These are phyloP conservation scores for Coryphaenoides rupestris DNA, from an alignment of 2,113 vertebrate genomes.

Conservation along the genomic window DNA sequence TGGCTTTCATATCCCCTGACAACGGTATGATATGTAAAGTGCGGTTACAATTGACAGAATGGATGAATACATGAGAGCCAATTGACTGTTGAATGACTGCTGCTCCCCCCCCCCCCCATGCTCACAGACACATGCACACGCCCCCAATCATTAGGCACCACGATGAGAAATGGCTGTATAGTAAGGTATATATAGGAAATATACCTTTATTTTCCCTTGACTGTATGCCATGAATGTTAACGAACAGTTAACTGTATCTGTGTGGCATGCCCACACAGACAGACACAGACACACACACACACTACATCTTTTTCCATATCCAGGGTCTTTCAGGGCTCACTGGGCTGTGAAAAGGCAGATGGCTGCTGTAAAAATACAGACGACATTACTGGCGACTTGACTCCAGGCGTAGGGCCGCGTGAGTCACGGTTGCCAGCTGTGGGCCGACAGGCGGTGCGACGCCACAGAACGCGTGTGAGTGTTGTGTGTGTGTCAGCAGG, in stretches of 20 bases:
- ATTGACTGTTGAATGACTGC: conserved; percentile 6
- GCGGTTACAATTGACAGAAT: too few species aligned
- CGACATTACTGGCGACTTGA: too few species aligned
- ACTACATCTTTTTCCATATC: background rate
- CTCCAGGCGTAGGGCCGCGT: background rate
- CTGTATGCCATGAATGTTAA: background rate
- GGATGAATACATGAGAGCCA: too few species aligned
- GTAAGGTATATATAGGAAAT: background rate
- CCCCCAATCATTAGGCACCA: background rate
- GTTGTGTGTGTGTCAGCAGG: background rate
- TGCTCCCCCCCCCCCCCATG: background rate
- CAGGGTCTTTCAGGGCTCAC: background rate
- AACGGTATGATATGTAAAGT: too few species aligned
- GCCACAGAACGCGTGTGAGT: background rate
- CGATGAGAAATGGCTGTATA: background rate
- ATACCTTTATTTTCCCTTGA: background rate
- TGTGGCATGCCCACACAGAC: background rate
- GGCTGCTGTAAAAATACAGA: background rate
- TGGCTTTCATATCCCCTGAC: too few species aligned
- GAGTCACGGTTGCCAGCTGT: background rate
- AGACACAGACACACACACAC: background rate
- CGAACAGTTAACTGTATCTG: too few species aligned
- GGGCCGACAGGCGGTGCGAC: background rate
- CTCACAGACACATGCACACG: background rate
- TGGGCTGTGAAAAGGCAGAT: background rate